Evolutionary conservation across 2,888 invertebrate genomes (phyloP).

Genomic region (Protophormia terraenovae): DNA sequence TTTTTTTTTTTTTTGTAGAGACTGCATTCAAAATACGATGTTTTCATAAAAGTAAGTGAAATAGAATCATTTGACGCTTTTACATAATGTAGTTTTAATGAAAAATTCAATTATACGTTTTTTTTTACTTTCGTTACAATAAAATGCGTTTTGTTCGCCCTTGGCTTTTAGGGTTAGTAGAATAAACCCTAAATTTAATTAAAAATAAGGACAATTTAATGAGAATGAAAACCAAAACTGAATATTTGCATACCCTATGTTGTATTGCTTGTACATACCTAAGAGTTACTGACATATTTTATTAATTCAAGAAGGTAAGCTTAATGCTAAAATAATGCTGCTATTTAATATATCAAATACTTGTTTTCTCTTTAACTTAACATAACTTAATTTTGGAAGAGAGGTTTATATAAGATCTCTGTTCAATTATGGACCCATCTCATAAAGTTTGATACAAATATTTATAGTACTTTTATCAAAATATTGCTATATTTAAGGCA

Average conservation of each 20-base stretch:
- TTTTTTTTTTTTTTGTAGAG: background rate
- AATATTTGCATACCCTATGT: background rate
- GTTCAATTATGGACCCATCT: no score
- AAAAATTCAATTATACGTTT: constrained; percentile 40
- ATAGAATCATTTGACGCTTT: constrained; percentile 45
- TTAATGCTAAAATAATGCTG: no score
- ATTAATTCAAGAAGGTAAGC: background rate
- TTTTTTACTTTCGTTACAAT: constrained; percentile 26
- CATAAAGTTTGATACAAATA: no score
- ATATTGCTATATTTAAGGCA: no score
- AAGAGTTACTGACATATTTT: background rate
- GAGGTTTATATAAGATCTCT: no score
- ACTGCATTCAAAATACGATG: background rate
- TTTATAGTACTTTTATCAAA: no score
- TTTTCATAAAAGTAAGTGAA: constrained; percentile 26
- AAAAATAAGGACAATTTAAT: constrained; percentile 6
- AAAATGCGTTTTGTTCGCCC: constrained; percentile 28
- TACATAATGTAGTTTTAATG: constrained; percentile 53
- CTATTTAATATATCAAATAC: no score
- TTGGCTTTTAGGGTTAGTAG: constrained; percentile 48
- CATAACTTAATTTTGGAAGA: no score
- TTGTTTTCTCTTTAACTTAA: no score
- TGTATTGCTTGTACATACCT: background rate
- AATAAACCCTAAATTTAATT: constrained; percentile 46
- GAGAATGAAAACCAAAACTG: constrained; percentile 9